phyloP scores from a whole-genome alignment of 2,888 invertebrate genomes.

The Heliconius ismenius region DNA sequence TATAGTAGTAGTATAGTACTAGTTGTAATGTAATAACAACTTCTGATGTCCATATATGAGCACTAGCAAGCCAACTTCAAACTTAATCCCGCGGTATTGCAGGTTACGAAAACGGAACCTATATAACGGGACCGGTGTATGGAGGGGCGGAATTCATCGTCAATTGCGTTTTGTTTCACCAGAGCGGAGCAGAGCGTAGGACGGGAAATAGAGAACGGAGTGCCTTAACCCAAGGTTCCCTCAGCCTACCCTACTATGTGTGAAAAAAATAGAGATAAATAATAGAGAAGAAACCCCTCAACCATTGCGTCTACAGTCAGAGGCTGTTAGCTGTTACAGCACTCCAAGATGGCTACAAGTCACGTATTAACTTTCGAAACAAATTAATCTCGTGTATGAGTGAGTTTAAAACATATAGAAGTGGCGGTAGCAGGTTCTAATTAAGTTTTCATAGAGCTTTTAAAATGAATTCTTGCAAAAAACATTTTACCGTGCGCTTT shows the following conservation, averaged over 20 bases:
- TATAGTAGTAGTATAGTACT: too few relatives aligned
- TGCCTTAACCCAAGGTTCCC: too few relatives aligned
- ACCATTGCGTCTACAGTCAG: background rate
- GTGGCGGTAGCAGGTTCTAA: constrained; percentile 38
- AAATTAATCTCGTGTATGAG: constrained; percentile 38
- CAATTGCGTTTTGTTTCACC: too few relatives aligned
- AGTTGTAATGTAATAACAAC: constrained; percentile 19
- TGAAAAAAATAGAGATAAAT: too few relatives aligned
- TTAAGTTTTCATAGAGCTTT: constrained; percentile 42
- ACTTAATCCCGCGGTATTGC: background rate
- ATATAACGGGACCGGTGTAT: too few relatives aligned
- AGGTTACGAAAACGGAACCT: too few relatives aligned
- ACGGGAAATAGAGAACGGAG: too few relatives aligned
- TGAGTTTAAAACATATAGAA: constrained; percentile 37
- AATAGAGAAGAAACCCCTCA: too few relatives aligned
- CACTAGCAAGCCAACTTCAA: background rate
- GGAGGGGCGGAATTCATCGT: too few relatives aligned
- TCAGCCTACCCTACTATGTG: too few relatives aligned
- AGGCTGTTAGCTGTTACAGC: background rate
- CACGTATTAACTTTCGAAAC: constrained; percentile 39
- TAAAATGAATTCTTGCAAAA: constrained; percentile 41
- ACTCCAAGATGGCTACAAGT: background rate
- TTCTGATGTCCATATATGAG: constrained; percentile 29
- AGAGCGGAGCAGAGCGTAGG: too few relatives aligned
- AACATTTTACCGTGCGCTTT: constrained; percentile 39